Percentiles rank a stretch among this genome's conserved stretches.
Conservation (phyloP, 2,797 vertebrate species). For the Amblyraja radiata region DNA sequence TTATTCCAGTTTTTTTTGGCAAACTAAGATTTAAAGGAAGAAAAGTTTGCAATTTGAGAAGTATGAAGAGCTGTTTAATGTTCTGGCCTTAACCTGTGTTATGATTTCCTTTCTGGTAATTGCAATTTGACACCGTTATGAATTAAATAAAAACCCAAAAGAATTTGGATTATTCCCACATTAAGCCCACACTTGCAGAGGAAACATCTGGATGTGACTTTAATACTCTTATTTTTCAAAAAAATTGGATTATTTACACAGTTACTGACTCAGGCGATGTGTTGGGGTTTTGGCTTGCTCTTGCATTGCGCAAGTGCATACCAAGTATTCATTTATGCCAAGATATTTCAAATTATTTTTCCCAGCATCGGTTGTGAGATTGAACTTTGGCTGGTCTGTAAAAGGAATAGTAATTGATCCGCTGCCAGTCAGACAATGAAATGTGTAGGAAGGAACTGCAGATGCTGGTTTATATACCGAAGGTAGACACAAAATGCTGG, state of each 20-base stretch:
- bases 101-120: not conserved
- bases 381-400: not conserved
- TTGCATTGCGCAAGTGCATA: not conserved
- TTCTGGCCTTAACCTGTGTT: not conserved
- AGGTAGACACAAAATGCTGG: too few relatives aligned
- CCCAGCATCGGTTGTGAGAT: not conserved
- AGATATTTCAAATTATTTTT: not conserved
- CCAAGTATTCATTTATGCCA: not conserved
- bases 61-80: not conserved
- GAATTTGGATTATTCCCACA: not conserved
- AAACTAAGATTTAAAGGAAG: not conserved
- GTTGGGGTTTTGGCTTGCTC: not conserved
- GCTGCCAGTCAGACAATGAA: not conserved
- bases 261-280: not conserved
- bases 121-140: not conserved
- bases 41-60: not conserved
- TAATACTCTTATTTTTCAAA: not conserved
- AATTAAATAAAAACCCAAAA: not conserved
- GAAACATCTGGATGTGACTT: not conserved
- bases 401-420: not conserved
- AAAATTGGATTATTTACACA: not conserved
- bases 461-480: too few relatives aligned
- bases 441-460: too few relatives aligned
- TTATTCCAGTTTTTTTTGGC: not conserved
- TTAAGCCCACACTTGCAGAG: not conserved